Percentiles rank a stretch among this genome's conserved stretches.
Conservation (phyloP, 2,797 vertebrate genomes). For the Poeciliopsis infans region DNA sequence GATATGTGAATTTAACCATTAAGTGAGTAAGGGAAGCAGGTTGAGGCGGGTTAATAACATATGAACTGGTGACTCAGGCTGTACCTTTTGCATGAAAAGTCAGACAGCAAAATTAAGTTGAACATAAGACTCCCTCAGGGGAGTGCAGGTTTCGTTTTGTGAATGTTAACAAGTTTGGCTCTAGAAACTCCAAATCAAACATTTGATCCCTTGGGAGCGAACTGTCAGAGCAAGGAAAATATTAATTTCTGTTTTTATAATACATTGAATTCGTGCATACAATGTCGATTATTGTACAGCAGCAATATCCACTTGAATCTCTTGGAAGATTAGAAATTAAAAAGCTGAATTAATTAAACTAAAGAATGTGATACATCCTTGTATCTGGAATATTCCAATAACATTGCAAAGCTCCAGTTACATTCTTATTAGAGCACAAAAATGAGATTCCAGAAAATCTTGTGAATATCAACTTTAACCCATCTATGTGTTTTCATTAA, state of each 20-base stretch:
- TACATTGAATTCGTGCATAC: slow-evolving; percentile 6
- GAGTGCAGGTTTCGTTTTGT: slow-evolving; percentile 27
- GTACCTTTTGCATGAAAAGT: not conserved
- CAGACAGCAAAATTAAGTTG: slow-evolving; percentile 10
- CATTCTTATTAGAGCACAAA: not conserved
- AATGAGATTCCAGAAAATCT: not conserved
- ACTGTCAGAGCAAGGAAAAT: slow-evolving; percentile 12
- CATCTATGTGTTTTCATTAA: not conserved
- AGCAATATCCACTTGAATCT: not conserved
- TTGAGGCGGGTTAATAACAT: slow-evolving; percentile 10
- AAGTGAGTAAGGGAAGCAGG: not conserved
- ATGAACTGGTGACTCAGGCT: slow-evolving; percentile 13
- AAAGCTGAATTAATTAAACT: not conserved
- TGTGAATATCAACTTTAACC: not conserved
- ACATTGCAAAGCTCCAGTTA: not conserved
- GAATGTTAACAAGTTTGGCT: slow-evolving; percentile 45
- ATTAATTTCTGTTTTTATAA: slow-evolving; percentile 23
- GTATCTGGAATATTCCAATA: not conserved
- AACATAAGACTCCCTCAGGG: slow-evolving; percentile 31
- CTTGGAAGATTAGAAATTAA: not conserved
- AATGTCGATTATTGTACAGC: slow-evolving; percentile 6
- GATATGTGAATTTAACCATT: not conserved
- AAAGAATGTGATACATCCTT: not conserved
- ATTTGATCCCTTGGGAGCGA: slow-evolving; percentile 7
- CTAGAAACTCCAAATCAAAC: slow-evolving; percentile 30